Conservation (phyloP, 2,113 vertebrate genomes). For the Osmerus eperlanus region DNA sequence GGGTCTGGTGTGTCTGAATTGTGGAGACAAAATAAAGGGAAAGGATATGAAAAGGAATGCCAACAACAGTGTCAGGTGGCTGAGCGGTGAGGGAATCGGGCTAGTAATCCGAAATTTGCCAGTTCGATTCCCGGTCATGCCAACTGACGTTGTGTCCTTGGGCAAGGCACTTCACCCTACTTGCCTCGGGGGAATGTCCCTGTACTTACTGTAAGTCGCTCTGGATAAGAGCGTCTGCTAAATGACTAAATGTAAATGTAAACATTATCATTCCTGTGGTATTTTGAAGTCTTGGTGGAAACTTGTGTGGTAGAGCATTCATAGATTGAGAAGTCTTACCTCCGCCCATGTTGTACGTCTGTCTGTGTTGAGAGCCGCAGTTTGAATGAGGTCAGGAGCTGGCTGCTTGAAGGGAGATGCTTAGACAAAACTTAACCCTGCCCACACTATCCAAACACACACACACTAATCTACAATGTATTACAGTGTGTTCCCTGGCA, state of each 20-base stretch:
- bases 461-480: background rate
- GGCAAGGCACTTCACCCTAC: too few species aligned
- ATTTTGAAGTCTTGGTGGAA: background rate
- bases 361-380: conserved; percentile 7
- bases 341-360: background rate
- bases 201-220: too few species aligned
- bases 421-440: background rate
- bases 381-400: background rate
- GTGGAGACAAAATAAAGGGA: background rate
- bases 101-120: too few species aligned
- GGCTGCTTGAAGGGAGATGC: background rate
- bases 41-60: background rate
- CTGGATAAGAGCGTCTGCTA: too few species aligned
- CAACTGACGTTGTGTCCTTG: too few species aligned
- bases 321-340: background rate
- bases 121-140: too few species aligned
- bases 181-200: too few species aligned
- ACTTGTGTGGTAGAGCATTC: too few species aligned
- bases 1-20: background rate
- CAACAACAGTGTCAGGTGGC: too few species aligned
- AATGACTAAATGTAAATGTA: too few species aligned
- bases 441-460: background rate
- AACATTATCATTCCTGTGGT: background rate
- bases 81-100: too few species aligned
- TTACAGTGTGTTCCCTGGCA: background rate